phyloP scores from a whole-genome alignment of 2,888 invertebrate species.

The Cephus sareptanus region DNA sequence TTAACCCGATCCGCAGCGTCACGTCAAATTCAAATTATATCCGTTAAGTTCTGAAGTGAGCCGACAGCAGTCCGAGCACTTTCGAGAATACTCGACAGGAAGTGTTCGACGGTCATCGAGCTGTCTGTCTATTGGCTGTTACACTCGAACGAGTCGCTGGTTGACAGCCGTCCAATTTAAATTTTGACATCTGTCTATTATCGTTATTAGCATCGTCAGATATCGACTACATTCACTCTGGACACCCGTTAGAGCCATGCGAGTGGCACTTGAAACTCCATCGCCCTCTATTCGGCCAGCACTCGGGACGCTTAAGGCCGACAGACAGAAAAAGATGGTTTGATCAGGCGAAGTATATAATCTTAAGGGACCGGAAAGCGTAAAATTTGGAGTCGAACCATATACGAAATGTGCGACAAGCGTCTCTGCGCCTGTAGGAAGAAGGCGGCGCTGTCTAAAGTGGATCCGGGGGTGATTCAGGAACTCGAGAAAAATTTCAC shows the following conservation, averaged over 20 bases:
- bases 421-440: slow-evolving; percentile 47
- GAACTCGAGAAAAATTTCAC: slow-evolving; percentile 69
- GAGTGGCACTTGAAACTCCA: not conserved
- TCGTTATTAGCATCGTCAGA: not conserved
- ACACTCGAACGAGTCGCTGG: not conserved
- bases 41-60: not conserved
- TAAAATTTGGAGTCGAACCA: not conserved
- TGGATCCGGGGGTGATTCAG: slow-evolving; percentile 49
- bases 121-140: not conserved
- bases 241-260: not conserved
- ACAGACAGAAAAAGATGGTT: not conserved
- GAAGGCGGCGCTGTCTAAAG: slow-evolving; percentile 25
- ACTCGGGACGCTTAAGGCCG: not conserved
- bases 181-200: not conserved
- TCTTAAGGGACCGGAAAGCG: not conserved
- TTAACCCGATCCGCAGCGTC: not conserved
- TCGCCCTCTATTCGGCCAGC: slow-evolving; percentile 1
- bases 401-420: slow-evolving; percentile 53
- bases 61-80: not conserved
- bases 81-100: not conserved
- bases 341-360: not conserved
- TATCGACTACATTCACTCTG: not conserved
- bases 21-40: not conserved
- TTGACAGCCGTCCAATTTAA: not conserved
- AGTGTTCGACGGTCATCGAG: not conserved